Base-by-base conservation (phyloP, 2,888 invertebrate species). In the Aricia artaxerxes region DNA sequence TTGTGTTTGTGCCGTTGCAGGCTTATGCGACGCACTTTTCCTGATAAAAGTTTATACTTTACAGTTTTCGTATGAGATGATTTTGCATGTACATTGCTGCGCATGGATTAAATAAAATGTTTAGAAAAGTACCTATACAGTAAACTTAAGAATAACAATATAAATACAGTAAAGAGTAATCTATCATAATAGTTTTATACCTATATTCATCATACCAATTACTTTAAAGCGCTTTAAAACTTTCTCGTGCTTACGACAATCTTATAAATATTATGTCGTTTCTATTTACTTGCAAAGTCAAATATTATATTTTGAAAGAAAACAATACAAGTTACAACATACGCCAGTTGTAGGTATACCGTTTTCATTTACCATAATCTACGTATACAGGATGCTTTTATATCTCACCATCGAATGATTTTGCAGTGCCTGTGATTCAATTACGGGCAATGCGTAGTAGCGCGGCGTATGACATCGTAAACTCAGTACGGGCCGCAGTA, bases 401-500 rank as follows among this genome's bases (percentile, higher is more conserved):
- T 75, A 49, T 31, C 24, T 75, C 49, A 49, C 31, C 75, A 13
- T 49, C 53, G 49, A 44, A 75, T 75, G 53, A 76, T 76, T 57
- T 76, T 76, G 53, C 76, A 87, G 87, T 91, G 91, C 92, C 93
- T 93, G 91, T 89, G 83, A 91, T 92, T 92, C 89, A 92, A 92
- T 92, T 92, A 92, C 89, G 86, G 85, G 92, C 92, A 92, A 93
- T 92, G 89, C 91, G 89, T 87, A 88, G 86, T 84, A 84, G 84
- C 86, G 86, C 89, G 90, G 91, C 91, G 91, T 92, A 90, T 91
- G 91, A 90, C 91, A 90, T 91, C 91, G 90, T 92, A 83, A 84
- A 92, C 87, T 89, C 87, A 85, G 89, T 91, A 90, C 88, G 90
- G 88, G 87, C 87, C 85, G 83, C 84, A 83, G 84, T 85, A 84